Evolutionary conservation across 1,140 invertebrate genomes (phyloP).

Genomic region (Drosophila trapezifrons): DNA sequence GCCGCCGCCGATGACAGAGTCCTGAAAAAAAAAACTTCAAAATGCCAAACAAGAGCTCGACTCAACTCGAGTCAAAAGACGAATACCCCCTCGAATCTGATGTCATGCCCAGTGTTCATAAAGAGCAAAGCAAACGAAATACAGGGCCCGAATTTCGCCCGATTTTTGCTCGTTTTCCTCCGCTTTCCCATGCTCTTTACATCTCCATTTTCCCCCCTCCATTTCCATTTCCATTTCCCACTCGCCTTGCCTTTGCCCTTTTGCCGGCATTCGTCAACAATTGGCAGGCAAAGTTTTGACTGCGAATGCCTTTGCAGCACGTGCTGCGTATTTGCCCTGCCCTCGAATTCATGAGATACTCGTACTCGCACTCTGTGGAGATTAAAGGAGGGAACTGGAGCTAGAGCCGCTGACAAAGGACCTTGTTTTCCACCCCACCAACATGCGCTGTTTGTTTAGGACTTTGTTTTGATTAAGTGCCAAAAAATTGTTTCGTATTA

Average conservation of each 20-base stretch:
- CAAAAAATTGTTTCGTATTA: conserved; percentile 70
- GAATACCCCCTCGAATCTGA: conserved; percentile 60
- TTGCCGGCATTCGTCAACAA: conserved; percentile 42
- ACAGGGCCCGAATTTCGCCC: conserved; percentile 23
- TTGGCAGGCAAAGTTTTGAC: conserved; percentile 37
- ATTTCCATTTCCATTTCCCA: conserved; percentile 1
- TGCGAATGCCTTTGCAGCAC: conserved; percentile 36
- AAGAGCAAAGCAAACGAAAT: conserved; percentile 64
- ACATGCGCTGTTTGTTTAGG: conserved; percentile 63
- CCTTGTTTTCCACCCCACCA: not conserved
- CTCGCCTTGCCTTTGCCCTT: conserved; percentile 19
- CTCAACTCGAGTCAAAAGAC: conserved; percentile 14
- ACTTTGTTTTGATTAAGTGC: conserved; percentile 74
- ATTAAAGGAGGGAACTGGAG: conserved; percentile 26
- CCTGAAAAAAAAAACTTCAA: conserved; percentile 45
- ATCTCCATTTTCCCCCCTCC: not conserved
- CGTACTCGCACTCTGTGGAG: conserved; percentile 1
- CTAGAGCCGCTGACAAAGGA: conserved; percentile 18
- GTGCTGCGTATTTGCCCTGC: conserved; percentile 36
- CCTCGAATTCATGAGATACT: conserved; percentile 35
- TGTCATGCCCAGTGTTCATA: conserved; percentile 66
- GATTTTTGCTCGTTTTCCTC: no score
- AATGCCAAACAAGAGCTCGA: conserved; percentile 32
- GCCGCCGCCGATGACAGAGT: conserved; percentile 44
- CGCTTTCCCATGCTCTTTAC: not conserved